phyloP scores from a whole-genome alignment of 2,113 vertebrate genomes.

The Bujurquina vittata region DNA sequence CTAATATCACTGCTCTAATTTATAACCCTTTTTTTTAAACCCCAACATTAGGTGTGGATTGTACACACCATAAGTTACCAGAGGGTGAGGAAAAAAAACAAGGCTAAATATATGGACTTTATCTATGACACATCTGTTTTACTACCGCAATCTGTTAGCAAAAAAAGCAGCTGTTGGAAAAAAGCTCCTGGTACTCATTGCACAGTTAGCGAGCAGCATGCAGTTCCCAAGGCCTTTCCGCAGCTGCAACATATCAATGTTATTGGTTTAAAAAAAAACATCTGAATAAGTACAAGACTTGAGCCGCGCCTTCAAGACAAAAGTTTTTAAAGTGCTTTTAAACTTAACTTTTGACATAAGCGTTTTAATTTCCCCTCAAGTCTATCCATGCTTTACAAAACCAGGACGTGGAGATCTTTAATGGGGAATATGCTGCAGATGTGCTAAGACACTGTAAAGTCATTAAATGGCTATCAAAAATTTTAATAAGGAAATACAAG shows the following conservation, averaged over 20 bases:
- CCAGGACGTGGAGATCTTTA: background rate
- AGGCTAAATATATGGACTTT: slow-evolving; percentile 37
- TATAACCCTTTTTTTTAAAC: background rate
- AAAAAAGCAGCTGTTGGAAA: slow-evolving; percentile 72
- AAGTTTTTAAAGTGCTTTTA: slow-evolving; percentile 19
- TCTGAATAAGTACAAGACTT: slow-evolving; percentile 42
- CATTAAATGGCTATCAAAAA: slow-evolving; percentile 1
- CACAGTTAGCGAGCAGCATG: slow-evolving; percentile 62
- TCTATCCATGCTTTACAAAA: background rate
- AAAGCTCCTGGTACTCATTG: slow-evolving; percentile 64
- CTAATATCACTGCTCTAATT: background rate
- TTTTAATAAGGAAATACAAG: background rate
- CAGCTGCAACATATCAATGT: slow-evolving; percentile 71
- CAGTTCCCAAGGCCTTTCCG: slow-evolving; percentile 57
- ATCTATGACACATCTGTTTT: slow-evolving; percentile 67
- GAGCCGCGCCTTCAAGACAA: slow-evolving; percentile 19
- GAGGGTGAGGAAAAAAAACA: background rate
- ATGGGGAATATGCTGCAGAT: background rate
- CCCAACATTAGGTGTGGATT: background rate
- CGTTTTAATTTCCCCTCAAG: background rate
- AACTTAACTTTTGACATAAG: background rate
- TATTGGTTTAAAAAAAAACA: slow-evolving; percentile 52
- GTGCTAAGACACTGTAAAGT: background rate
- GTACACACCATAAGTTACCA: slow-evolving; percentile 11
- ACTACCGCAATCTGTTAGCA: slow-evolving; percentile 67